phyloP scores from a whole-genome alignment of 1,140 invertebrate species.

The Drosophila bocki region DNA sequence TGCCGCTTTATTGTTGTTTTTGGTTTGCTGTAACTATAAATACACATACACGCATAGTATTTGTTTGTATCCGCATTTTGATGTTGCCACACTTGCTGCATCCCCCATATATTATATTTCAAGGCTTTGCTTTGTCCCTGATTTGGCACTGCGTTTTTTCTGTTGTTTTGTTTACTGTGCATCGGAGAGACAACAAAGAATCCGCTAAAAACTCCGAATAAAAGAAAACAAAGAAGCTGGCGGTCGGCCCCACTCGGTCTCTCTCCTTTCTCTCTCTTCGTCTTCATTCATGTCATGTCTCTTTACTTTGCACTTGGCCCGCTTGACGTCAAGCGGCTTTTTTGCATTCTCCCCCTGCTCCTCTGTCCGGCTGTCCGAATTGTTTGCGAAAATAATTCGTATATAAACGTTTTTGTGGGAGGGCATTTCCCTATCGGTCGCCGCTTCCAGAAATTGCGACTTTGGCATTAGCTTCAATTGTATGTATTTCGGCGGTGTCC shows the following conservation, averaged over 20 bases:
- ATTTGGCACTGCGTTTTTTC: constrained; percentile 21
- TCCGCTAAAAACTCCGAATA: constrained; percentile 55
- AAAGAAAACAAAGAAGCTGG: constrained; percentile 45
- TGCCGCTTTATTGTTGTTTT: constrained; percentile 24
- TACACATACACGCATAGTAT: constrained; percentile 21
- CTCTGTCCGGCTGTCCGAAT: constrained; percentile 16
- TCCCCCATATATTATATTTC: constrained; percentile 61
- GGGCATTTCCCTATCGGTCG: constrained; percentile 73
- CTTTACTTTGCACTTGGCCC: constrained; percentile 64
- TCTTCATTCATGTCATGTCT: constrained; percentile 56
- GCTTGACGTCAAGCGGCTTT: constrained; percentile 67
- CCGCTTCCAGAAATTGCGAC: constrained; percentile 75
- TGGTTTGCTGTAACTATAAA: constrained; percentile 36
- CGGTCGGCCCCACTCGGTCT: constrained; percentile 1
- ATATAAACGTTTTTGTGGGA: constrained; percentile 60
- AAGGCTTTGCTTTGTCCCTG: constrained; percentile 70
- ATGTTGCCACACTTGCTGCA: constrained; percentile 47
- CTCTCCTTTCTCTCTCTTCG: not conserved
- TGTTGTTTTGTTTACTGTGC: constrained; percentile 61
- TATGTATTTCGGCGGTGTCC: constrained; percentile 36
- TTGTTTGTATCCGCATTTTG: constrained; percentile 40
- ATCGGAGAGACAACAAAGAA: constrained; percentile 66
- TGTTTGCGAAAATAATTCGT: constrained; percentile 62
- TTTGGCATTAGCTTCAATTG: constrained; percentile 68
- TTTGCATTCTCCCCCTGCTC: constrained; percentile 12